Conservation (phyloP, 2,113 vertebrate species). For the Nibea coibor region DNA sequence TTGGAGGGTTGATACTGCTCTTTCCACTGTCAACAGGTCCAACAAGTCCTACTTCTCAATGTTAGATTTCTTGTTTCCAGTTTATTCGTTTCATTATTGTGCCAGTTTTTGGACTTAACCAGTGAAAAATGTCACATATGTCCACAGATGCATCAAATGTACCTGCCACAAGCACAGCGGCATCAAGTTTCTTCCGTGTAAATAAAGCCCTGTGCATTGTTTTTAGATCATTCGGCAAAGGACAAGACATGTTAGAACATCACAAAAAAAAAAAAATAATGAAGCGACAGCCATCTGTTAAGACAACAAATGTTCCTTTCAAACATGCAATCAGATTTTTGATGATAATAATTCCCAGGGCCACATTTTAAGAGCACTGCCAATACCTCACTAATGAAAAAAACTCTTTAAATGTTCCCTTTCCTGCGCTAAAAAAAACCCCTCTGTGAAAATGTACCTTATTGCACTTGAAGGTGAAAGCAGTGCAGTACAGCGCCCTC, state of each 20-base stretch:
- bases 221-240: not conserved
- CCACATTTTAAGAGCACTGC: not conserved
- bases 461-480: constrained; percentile 32
- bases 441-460: not conserved
- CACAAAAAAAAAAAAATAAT: constrained; percentile 28
- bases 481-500: constrained; percentile 15
- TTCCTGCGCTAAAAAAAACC: constrained; percentile 7
- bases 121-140: not conserved
- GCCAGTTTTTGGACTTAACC: not conserved
- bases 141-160: not conserved
- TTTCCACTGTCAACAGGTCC: not conserved
- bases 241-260: not conserved
- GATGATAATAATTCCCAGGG: not conserved
- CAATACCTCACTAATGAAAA: not conserved
- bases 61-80: not conserved
- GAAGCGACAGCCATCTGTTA: constrained; percentile 4
- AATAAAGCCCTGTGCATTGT: not conserved
- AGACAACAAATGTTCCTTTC: constrained; percentile 17
- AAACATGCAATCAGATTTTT: not conserved
- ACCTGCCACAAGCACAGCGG: not conserved
- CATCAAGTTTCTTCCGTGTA: not conserved
- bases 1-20: not conserved
- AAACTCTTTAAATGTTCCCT: constrained; percentile 5
- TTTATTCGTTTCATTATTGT: not conserved
- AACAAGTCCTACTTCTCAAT: not conserved